Base-by-base conservation (phyloP, 2,888 invertebrate species). In the Hirtodrosophila histrioides region DNA sequence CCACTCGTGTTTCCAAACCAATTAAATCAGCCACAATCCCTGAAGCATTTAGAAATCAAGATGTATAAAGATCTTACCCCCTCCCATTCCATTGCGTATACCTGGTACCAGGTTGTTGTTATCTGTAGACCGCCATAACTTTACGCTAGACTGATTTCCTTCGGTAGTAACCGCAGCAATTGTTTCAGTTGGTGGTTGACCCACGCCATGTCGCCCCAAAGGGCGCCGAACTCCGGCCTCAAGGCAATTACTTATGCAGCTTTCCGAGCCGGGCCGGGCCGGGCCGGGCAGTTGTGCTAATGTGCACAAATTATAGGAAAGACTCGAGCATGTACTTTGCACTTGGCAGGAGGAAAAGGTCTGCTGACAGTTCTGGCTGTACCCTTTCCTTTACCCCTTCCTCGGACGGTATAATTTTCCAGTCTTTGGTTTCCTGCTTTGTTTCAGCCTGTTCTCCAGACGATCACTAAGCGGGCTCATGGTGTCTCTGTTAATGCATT, bases 341-440 rank as follows among this genome's bases (percentile, higher is more conserved):
- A 53, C 46, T 64, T 45, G 49, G 56, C 53, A 17, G 66, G 23
- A 63, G 65, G 55, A 58, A 74, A 67, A 65, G 65, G 64, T 77
- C 73, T 84, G 63, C 62, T 64, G 57, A 68, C 63, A 78, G 54
- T 57, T 60, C 23, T 24, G 10, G 7, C 24, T 27, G 5, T 49
- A 36, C 27, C 9, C 44, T 8, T 11, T 33, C 23, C 23, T 40
- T 40, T 33, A 11, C 39, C 46, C 33, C 31, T 60, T 46, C 51
- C 29, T 35, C 45, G 35, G 68, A 44, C 51, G 66, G 79, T 85
- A 54, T 82, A 88, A 82, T 82, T 82, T 82, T 82, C 88, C 88
- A 86, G 77, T 88, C 80, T 82, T 76, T 82, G 86, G 66, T 82
- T 82, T 82, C 88, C 82, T 88, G 86, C 88, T 79, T 88, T 82